Base-by-base conservation (phyloP, 2,888 invertebrate species). In the Nemapogon koenigi region DNA sequence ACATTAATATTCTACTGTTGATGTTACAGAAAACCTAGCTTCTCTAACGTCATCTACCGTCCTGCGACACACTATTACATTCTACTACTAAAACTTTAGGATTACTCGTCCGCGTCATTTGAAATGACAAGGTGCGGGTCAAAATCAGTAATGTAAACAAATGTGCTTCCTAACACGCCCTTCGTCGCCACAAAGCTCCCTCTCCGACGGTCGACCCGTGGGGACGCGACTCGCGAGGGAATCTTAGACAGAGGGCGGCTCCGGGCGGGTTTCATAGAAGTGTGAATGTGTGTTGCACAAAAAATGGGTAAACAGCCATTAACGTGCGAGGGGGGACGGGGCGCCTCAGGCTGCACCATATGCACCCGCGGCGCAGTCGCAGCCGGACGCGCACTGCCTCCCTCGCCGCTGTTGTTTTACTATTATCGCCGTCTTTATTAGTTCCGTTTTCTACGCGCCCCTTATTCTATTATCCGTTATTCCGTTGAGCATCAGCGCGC, bases 291-390 rank as follows among this genome's bases (percentile, higher is more conserved):
- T 65, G 60, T 53, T 46, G 54, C 46, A 67, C 66, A 75, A 78
- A 76, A 78, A 78, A 76, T 53, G 67, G 59, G 68, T 68, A 70
- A 69, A 61, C 70, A 61, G 57, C 72, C 70, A 75, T 75, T 75
- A 75, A 76, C 69, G 64, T 50, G 69, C 60, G 63, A 67, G 65
- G 69, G 69, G 73, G 65, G 68, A 59, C 62, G 75, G 72, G 73
- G 73, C 71, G 71, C 69, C 71, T 58, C 59, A 51, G 71, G 68
- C 65, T 62, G 65, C 62, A 61, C 49, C n/a, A n/a, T n/a, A n/a
- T n/a, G n/a, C n/a, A n/a, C n/a, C n/a, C 55, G 69, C 62, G 59
- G 53, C 56, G 56, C 53, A 58, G 49, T 56, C 52, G 70, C 65
- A 60, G 54, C 25, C 35, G 22, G 28, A 16, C 30, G 36, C 69